These are phyloP conservation scores for Lepus europaeus DNA, from an alignment of 2,113 vertebrate species.

Conservation along the genomic window DNA sequence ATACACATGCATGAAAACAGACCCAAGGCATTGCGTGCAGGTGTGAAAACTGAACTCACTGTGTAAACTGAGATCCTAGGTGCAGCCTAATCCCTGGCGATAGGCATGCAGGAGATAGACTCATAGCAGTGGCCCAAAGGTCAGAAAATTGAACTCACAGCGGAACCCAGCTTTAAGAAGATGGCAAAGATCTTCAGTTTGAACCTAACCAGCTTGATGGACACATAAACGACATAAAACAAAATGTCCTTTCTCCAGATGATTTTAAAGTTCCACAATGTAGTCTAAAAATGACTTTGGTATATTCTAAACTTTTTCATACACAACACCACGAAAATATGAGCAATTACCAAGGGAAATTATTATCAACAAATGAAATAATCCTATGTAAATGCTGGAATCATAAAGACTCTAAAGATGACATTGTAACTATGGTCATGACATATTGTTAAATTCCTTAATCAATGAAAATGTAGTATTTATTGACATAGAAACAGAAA, in stretches of 20 bases:
- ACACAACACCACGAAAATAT: not conserved
- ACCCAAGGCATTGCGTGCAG: not conserved
- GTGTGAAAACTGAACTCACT: not conserved
- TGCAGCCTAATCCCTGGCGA: not conserved
- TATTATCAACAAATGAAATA: not conserved
- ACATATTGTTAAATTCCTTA: not conserved
- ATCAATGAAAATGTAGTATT: not conserved
- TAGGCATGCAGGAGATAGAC: fast-evolving
- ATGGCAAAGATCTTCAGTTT: not conserved
- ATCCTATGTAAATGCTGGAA: not conserved
- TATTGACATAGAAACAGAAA: not conserved
- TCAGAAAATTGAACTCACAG: not conserved
- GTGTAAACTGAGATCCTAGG: not conserved
- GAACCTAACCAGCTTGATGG: not conserved
- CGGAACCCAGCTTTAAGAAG: not conserved
- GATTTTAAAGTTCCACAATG: not conserved
- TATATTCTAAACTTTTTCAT: not conserved
- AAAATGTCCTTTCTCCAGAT: not conserved
- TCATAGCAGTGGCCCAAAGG: not conserved
- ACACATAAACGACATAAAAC: not conserved
- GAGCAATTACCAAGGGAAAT: not conserved
- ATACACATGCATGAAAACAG: not conserved
- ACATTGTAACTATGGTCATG: not conserved
- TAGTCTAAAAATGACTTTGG: not conserved
- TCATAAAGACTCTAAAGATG: not conserved